Percentiles rank a stretch among this genome's conserved stretches.
These are phyloP conservation scores for Cathartes aura DNA, from an alignment of 2,113 vertebrate genomes.

Conservation along the genomic window DNA sequence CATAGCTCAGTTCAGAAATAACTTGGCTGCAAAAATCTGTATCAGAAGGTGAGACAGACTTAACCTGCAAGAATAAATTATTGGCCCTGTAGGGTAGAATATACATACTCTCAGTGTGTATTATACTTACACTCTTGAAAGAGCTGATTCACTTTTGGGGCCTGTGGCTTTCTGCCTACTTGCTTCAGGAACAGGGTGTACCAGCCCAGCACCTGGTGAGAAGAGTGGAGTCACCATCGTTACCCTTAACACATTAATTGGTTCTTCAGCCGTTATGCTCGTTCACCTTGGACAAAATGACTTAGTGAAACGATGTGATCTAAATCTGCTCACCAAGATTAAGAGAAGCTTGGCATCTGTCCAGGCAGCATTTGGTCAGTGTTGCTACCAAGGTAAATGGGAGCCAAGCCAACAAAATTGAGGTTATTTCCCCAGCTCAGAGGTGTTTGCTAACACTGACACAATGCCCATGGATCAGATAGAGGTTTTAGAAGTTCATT, in stretches of 20 bases:
- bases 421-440: neutral
- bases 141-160: neutral
- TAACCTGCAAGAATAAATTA: neutral
- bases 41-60: neutral
- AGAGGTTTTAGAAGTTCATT: neutral
- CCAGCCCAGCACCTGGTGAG: neutral
- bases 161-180: neutral
- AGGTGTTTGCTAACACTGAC: neutral
- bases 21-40: neutral
- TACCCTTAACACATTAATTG: neutral
- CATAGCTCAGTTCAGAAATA: neutral
- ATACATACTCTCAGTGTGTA: neutral
- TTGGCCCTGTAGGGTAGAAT: neutral
- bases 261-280: neutral
- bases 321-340: neutral
- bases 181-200: neutral
- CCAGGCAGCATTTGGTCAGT: neutral
- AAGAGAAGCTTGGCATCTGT: neutral
- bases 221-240: rapidly evolving
- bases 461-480: neutral
- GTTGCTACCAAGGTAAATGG: neutral
- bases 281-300: neutral
- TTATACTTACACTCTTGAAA: neutral
- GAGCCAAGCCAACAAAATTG: neutral
- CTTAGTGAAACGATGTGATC: neutral